Evolutionary conservation across 2,888 invertebrate species (phyloP).

Genomic region (Cactoblastis cactorum): DNA sequence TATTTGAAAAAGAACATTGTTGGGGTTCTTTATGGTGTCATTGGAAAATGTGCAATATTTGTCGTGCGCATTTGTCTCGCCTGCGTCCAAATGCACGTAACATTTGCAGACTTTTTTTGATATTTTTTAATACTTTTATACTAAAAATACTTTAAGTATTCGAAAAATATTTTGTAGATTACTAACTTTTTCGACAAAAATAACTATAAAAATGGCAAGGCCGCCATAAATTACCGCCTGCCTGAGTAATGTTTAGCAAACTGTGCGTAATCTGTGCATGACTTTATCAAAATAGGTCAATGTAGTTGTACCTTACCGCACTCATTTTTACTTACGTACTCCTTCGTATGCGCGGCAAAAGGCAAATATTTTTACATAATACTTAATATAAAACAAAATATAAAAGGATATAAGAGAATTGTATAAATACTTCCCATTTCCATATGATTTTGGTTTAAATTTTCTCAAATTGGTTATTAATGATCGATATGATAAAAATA

Average conservation of each 20-base stretch:
- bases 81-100: not conserved
- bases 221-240: conserved; percentile 27
- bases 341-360: conserved; percentile 40
- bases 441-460: no score
- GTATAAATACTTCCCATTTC: no score
- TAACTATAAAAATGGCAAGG: conserved; percentile 1
- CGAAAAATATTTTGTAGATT: not conserved
- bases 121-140: not conserved
- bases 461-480: no score
- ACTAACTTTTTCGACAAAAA: not conserved
- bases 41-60: conserved; percentile 9
- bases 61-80: not conserved
- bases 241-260: conserved; percentile 47
- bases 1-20: conserved; percentile 21
- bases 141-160: no score
- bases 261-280: conserved; percentile 60
- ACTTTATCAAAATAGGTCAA: conserved; percentile 77
- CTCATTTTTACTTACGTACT: conserved; percentile 43
- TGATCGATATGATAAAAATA: no score
- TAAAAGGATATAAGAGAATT: no score
- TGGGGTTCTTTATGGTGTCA: conserved; percentile 17
- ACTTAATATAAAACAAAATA: no score
- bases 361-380: conserved; percentile 41
- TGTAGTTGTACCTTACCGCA: conserved; percentile 49
- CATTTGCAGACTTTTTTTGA: not conserved